These are phyloP conservation scores for Myxocyprinus asiaticus DNA, from an alignment of 2,113 vertebrate genomes.

Conservation along the genomic window DNA sequence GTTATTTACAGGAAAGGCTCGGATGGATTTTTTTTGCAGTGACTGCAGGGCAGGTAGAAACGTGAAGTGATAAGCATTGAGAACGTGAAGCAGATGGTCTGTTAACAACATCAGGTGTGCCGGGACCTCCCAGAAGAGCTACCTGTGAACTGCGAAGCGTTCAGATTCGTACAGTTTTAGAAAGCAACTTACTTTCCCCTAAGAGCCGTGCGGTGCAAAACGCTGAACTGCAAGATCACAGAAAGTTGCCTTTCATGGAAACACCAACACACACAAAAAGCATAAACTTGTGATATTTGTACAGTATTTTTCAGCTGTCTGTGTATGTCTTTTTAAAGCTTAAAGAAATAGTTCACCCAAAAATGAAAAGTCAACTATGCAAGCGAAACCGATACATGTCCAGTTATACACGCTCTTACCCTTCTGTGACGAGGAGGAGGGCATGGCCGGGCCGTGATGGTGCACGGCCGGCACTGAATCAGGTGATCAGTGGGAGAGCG, in stretches of 20 bases:
- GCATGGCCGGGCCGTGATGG: too few relatives aligned
- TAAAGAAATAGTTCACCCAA: too few relatives aligned
- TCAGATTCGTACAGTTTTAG: background rate
- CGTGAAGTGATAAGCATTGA: background rate
- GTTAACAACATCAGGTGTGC: constrained; percentile 34
- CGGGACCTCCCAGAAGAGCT: constrained; percentile 17
- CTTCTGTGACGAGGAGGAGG: too few relatives aligned
- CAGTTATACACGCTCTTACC: too few relatives aligned
- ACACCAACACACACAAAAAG: constrained; percentile 9
- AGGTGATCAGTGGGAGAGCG: too few relatives aligned
- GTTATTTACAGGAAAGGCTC: constrained; percentile 14
- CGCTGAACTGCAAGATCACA: background rate
- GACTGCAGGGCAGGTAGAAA: background rate
- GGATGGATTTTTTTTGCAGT: background rate
- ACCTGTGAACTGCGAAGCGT: background rate
- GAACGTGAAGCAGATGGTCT: constrained; percentile 23
- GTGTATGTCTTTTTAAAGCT: too few relatives aligned
- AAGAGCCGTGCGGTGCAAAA: too few relatives aligned
- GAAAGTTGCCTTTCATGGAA: background rate
- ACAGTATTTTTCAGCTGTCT: background rate
- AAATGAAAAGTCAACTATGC: too few relatives aligned
- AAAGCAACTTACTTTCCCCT: too few relatives aligned
- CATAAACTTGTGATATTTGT: background rate
- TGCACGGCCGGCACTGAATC: too few relatives aligned
- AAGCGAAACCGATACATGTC: too few relatives aligned